A percentile compares a stretch with the other conserved stretches of the same genome.
Evolutionary conservation across 1,140 invertebrate genomes (phyloP).

Genomic region (Phenacoccus solenopsis): DNA sequence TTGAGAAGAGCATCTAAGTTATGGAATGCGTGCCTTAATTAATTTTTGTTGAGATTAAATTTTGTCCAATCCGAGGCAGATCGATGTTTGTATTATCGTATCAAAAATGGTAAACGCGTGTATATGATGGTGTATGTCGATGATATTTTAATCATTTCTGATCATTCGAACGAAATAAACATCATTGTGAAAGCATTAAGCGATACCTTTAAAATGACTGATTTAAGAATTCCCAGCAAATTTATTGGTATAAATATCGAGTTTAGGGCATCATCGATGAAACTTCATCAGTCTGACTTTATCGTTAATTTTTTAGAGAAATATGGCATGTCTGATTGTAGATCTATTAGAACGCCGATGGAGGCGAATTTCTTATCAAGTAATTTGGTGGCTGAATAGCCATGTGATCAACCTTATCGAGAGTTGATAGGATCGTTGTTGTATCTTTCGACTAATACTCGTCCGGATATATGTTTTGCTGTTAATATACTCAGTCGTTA

Average conservation of each 20-base stretch:
- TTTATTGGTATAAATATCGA: background rate
- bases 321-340: background rate
- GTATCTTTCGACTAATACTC: background rate
- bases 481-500: conserved; percentile 6
- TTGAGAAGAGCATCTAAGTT: background rate
- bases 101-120: background rate
- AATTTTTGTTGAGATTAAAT: background rate
- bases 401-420: background rate
- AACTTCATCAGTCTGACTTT: background rate
- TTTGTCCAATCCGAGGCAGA: background rate
- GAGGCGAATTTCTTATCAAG: background rate
- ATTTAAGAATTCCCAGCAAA: background rate
- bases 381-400: background rate
- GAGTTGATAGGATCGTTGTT: conserved; percentile 5
- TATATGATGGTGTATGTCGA: background rate
- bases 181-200: background rate
- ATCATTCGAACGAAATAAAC: background rate
- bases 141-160: background rate
- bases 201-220: background rate
- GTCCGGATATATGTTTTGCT: conserved; percentile 8
- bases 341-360: background rate
- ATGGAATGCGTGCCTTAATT: background rate
- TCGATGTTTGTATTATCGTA: background rate
- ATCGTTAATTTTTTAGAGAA: background rate
- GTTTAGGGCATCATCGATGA: background rate